Evolutionary conservation across 2,888 invertebrate genomes (phyloP), one percentile per base, ranked within the genome.

Genomic region (Brachycybe producta): DNA sequence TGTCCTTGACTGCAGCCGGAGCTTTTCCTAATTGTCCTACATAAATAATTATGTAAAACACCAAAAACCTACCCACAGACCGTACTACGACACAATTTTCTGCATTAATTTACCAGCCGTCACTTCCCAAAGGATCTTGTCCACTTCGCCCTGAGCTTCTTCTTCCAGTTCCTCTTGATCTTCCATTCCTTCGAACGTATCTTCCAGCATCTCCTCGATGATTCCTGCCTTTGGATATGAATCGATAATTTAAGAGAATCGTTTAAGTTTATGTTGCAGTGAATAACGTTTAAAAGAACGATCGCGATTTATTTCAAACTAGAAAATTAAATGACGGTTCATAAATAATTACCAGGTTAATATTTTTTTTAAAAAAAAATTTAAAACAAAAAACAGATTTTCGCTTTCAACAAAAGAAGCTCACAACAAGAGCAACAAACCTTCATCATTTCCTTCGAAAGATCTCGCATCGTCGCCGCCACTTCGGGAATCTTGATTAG

Each of bases 381-480:
- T n/a, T n/a, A n/a, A n/a, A n/a, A n/a, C n/a, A n/a, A n/a, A n/a
- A n/a, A n/a, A n/a, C n/a, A n/a, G n/a, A n/a, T n/a, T n/a, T n/a
- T n/a, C n/a, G n/a, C n/a, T n/a, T n/a, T n/a, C n/a, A n/a, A n/a
- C n/a, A n/a, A n/a, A n/a, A n/a, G n/a, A n/a, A n/a, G n/a, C n/a
- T n/a, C n/a, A 30, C 32, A 30, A n/a, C 32, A 30, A 8, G n/a
- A 30, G n/a, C 32, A 41, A 19, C 53, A 55, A 60, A 72, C 73
- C 65, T 81, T 85, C 88, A 92, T 97, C 97, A 98, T 98, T 74
- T 98, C 98, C 64, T 87, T 91, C 2, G 95, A 94, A 73, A 98
- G 74, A 58, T 95, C 95, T 61, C 90, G 82, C 97, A 98, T 98
- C 0, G 91, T 92, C 35, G 81, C 82, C 0, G 92, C 86, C 2